Base-by-base conservation (phyloP, 2,888 invertebrate genomes). In the Plagodis dolabraria region DNA sequence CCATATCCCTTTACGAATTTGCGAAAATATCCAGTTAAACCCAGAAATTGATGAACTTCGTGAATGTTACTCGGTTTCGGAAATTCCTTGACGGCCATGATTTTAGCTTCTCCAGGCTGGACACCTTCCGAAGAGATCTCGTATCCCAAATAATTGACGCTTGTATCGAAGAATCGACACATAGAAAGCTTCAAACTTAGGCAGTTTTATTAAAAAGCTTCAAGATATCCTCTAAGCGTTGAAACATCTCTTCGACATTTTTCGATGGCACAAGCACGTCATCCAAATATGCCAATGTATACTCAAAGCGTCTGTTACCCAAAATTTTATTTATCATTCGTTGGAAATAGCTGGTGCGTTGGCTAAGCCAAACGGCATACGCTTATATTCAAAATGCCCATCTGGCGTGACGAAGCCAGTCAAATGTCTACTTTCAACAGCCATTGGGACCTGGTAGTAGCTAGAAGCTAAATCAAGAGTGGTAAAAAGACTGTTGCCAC, bases 21-120 rank as follows among this genome's bases (percentile, higher is more conserved):
- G 9, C 77, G 51, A 36, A 80, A 80, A 44, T 67, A 80, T n/a
- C 71, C 66, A 0, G 77, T 55, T 0, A 80, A 60, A 0, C 79
- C 76, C 0, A 79, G 22, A 38, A 77, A 79, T 22, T 63, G 70
- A 33, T 75, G 49, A 1, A 79, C 46, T 5, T 76, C 68, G 42
- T 76, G 71, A 0, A 60, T 45, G 46, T 74, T 71, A n/a, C 0
- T 40, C 0, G 74, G 76, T 0, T 12, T 47, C 4, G 70, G 67
- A 42, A 76, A 72, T 7, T 60, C 56, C 55, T 64, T 34, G 50
- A 71, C 33, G 0, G 64, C 64, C 22, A 57, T 33, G 53, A 64
- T 64, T 35, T 64, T 71, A 0, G 7, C 35, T 0, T 22, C 1
- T 2, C 72, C 76, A 5, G 77, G 76, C 7, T 63, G 45, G 7